Percentiles rank a stretch among this genome's conserved stretches.
Conservation (phyloP, 2,113 vertebrate genomes). For the Mustelus asterias region DNA sequence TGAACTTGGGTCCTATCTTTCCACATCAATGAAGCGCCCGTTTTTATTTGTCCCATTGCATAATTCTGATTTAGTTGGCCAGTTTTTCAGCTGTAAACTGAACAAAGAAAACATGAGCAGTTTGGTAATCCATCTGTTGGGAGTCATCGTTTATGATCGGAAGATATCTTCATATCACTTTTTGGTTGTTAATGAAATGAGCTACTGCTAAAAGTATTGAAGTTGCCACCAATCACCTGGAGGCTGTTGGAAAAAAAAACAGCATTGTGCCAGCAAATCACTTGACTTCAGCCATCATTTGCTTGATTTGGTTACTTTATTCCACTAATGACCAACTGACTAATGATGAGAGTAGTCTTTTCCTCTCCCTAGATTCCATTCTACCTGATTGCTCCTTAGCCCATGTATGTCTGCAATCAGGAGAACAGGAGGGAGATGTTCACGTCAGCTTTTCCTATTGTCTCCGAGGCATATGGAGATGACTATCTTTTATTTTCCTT, state of each 20-base stretch:
- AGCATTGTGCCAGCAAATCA: background rate
- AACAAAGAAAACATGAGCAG: background rate
- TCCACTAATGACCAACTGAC: background rate
- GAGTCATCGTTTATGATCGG: background rate
- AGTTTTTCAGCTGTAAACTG: background rate
- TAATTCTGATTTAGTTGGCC: background rate
- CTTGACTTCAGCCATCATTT: background rate
- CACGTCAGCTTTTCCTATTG: no score
- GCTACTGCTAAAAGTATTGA: background rate
- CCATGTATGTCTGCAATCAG: background rate
- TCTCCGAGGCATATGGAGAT: background rate
- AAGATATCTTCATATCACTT: background rate
- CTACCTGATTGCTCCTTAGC: background rate
- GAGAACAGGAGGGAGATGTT: background rate
- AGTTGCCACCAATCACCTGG: background rate
- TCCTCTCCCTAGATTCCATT: background rate
- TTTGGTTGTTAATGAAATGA: background rate
- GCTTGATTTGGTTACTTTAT: background rate
- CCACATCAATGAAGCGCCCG: background rate
- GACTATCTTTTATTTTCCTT: background rate
- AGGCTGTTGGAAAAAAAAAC: background rate
- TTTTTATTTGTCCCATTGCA: background rate
- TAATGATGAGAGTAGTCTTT: background rate
- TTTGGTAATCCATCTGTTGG: background rate
- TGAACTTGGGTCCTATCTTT: background rate